Evolutionary conservation across 2,113 vertebrate genomes (phyloP).

Genomic region (Paedocypris sp.): DNA sequence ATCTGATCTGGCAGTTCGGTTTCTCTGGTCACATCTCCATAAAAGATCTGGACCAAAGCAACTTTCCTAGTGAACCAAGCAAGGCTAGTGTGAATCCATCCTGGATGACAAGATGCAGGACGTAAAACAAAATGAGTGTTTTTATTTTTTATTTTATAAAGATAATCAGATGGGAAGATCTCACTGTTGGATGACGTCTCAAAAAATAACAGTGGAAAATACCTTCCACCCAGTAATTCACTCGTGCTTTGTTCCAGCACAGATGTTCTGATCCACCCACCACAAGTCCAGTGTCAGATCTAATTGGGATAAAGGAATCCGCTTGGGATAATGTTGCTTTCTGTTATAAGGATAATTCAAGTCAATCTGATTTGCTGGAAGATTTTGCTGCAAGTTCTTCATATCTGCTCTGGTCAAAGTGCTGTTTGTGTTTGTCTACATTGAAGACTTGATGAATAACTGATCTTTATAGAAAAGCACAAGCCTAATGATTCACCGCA

Average conservation of each 20-base stretch:
- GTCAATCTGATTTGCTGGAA: background rate
- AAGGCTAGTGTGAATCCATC: too few species aligned
- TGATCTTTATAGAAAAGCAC: too few species aligned
- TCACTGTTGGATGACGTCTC: background rate
- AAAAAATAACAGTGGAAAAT: background rate
- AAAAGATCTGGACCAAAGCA: too few species aligned
- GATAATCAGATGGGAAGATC: background rate
- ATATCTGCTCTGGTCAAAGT: background rate
- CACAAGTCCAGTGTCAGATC: background rate
- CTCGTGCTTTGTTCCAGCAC: constrained; percentile 11
- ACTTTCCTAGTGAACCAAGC: too few species aligned
- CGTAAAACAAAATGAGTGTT: too few species aligned
- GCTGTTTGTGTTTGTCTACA: background rate
- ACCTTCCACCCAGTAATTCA: constrained; percentile 1
- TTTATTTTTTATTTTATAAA: too few species aligned
- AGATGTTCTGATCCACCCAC: constrained; percentile 8
- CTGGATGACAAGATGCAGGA: too few species aligned
- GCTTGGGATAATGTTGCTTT: background rate
- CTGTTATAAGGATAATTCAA: too few species aligned
- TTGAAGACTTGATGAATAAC: too few species aligned
- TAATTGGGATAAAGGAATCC: background rate
- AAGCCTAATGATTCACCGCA: too few species aligned
- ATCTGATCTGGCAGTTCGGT: too few species aligned
- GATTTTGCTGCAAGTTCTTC: background rate
- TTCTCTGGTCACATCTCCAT: too few species aligned